These are phyloP conservation scores for Plagodis dolabraria DNA, from an alignment of 2,888 invertebrate species.

Conservation along the genomic window DNA sequence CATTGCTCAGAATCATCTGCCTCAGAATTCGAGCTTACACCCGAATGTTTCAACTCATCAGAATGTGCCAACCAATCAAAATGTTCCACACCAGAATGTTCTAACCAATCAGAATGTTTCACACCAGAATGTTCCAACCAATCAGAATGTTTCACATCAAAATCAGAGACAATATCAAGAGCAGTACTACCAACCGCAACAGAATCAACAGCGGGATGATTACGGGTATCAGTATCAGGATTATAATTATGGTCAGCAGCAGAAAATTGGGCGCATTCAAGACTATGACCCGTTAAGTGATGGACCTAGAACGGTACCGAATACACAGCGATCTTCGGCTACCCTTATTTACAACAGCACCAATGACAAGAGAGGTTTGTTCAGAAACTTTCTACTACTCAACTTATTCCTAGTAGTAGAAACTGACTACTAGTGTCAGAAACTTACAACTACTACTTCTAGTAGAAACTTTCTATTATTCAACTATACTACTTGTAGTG, in stretches of 20 bases:
- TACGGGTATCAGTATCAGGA: slow-evolving; percentile 62
- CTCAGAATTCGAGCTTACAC: slow-evolving; percentile 28
- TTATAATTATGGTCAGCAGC: slow-evolving; percentile 53
- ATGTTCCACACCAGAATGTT: slow-evolving; percentile 27
- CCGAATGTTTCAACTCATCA: slow-evolving; percentile 29
- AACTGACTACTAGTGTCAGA: too few relatives aligned
- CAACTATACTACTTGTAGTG: too few relatives aligned
- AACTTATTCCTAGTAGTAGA: too few relatives aligned
- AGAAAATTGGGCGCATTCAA: slow-evolving; percentile 89
- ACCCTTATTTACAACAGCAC: slow-evolving; percentile 92
- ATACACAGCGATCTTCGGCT: slow-evolving; percentile 91
- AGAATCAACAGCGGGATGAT: slow-evolving; percentile 33
- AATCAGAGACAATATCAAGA: slow-evolving; percentile 48
- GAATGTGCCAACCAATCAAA: slow-evolving; percentile 14
- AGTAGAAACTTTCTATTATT: too few relatives aligned
- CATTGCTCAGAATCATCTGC: too few relatives aligned
- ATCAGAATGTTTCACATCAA: slow-evolving; percentile 42
- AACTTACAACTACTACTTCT: too few relatives aligned
- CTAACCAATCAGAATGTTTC: slow-evolving; percentile 21
- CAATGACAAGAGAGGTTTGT: slow-evolving; percentile 71
- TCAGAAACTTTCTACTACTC: neutral
- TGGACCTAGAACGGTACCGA: slow-evolving; percentile 88
- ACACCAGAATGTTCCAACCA: slow-evolving; percentile 32
- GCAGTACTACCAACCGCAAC: slow-evolving; percentile 40
- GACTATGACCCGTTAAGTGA: slow-evolving; percentile 92